Percentiles rank a stretch among this genome's conserved stretches.
Evolutionary conservation across 2,888 invertebrate species (phyloP).

Genomic region (Idaea biselata): DNA sequence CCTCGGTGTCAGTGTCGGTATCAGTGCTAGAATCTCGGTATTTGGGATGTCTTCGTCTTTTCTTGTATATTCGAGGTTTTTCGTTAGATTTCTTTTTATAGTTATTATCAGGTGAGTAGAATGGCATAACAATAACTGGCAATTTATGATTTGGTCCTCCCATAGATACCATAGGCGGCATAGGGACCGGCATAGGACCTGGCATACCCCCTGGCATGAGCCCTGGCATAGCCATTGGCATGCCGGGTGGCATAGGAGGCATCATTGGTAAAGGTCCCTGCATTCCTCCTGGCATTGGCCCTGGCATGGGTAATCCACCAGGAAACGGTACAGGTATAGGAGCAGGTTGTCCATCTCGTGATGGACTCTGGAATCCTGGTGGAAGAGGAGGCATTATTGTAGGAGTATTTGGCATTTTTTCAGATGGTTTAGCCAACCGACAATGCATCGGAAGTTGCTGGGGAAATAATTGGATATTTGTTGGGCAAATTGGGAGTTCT

Average conservation of each 20-base stretch:
- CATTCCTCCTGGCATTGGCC: conserved; percentile 24
- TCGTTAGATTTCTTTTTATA: conserved; percentile 34
- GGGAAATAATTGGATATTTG: conserved; percentile 58
- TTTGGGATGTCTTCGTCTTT: conserved; percentile 6
- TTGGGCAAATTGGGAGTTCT: conserved; percentile 63
- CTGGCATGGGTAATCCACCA: conserved; percentile 23
- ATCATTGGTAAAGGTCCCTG: conserved; percentile 25
- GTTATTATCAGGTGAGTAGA: conserved; percentile 61
- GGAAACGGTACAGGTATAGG: conserved; percentile 40
- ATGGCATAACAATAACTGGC: conserved; percentile 73
- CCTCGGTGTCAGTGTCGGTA: conserved; percentile 22
- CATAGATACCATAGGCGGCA: conserved; percentile 32
- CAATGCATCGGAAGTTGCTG: conserved; percentile 72
- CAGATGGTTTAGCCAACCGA: conserved; percentile 51
- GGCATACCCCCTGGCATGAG: conserved; percentile 30
- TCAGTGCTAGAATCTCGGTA: conserved; percentile 28
- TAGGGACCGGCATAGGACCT: conserved; percentile 23
- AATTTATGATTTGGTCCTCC: conserved; percentile 51
- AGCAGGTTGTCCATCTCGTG: conserved; percentile 34
- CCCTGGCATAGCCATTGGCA: conserved; percentile 27
- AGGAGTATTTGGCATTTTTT: conserved; percentile 21
- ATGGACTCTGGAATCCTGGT: conserved; percentile 34
- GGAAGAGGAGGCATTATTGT: conserved; percentile 34
- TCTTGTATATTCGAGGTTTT: conserved; percentile 5
- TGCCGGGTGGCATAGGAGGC: conserved; percentile 10